These are phyloP conservation scores for Tilapia sparmanii DNA, from an alignment of 2,113 vertebrate species.

Conservation along the genomic window DNA sequence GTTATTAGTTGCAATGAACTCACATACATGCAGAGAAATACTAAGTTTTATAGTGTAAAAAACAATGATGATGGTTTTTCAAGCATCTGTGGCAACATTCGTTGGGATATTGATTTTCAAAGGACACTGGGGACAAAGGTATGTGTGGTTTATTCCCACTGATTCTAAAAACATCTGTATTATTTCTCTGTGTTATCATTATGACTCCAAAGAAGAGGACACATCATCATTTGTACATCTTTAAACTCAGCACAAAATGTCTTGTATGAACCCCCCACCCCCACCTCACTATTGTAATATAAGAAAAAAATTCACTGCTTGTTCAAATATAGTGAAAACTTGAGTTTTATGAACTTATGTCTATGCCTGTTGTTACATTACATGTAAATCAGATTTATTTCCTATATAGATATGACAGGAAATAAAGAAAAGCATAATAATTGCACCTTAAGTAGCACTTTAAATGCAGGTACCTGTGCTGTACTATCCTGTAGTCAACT, in stretches of 20 bases:
- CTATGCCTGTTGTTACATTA: not conserved
- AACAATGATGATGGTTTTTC: not conserved
- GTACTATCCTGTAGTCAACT: not conserved
- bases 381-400: not conserved
- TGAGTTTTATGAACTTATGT: not conserved
- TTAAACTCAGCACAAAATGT: not conserved
- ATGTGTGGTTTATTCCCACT: not conserved
- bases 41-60: not conserved
- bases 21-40: not conserved
- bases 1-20: not conserved
- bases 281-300: not conserved
- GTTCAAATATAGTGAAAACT: not conserved
- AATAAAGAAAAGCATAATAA: not conserved
- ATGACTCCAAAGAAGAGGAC: not conserved
- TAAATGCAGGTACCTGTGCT: not conserved
- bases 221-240: not conserved
- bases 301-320: not conserved
- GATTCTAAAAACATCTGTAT: not conserved
- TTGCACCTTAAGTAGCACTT: not conserved
- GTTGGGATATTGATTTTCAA: not conserved
- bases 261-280: not conserved
- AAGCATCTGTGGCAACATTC: not conserved
- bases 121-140: not conserved
- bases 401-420: not conserved
- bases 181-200: not conserved